A percentile compares a stretch with the other conserved stretches of the same genome.
phyloP scores from a whole-genome alignment of 2,797 vertebrate genomes.

The Orientallactaga sibirica region DNA sequence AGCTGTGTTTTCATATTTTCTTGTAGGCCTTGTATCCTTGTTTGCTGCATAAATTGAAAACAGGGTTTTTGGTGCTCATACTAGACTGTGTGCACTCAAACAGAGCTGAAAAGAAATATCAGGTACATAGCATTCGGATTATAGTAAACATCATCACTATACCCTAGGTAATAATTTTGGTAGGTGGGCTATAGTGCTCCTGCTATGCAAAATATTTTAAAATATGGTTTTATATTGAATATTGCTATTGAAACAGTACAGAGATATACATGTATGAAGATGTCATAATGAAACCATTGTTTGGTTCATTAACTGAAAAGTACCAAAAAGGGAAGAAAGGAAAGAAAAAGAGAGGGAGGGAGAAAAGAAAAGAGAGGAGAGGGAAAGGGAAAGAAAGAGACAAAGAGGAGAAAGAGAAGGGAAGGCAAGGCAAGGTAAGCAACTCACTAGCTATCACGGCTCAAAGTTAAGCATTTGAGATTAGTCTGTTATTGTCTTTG shows the following conservation, averaged over 20 bases:
- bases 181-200: not conserved
- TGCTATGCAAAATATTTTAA: conserved; percentile 28
- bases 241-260: not conserved
- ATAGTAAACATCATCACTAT: not conserved
- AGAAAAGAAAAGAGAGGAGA: not conserved
- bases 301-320: not conserved
- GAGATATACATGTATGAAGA: not conserved
- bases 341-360: too few relatives aligned
- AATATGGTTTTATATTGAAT: conserved; percentile 31
- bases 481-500: conserved; percentile 23
- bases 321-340: not conserved
- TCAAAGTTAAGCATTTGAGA: not conserved
- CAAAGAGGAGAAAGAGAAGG: too few relatives aligned
- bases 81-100: not conserved
- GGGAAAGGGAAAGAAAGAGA: too few relatives aligned
- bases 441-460: not conserved
- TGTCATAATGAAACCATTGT: not conserved
- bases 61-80: conserved; percentile 22
- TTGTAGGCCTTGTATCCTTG: conserved; percentile 42
- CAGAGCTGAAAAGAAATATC: conserved; percentile 17
- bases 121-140: conserved; percentile 22
- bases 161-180: not conserved
- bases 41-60: conserved; percentile 34
- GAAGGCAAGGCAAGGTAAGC: too few relatives aligned
- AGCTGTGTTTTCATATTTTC: conserved; percentile 27